phyloP scores from a whole-genome alignment of 2,797 vertebrate genomes.

The Rhinophrynus dorsalis region DNA sequence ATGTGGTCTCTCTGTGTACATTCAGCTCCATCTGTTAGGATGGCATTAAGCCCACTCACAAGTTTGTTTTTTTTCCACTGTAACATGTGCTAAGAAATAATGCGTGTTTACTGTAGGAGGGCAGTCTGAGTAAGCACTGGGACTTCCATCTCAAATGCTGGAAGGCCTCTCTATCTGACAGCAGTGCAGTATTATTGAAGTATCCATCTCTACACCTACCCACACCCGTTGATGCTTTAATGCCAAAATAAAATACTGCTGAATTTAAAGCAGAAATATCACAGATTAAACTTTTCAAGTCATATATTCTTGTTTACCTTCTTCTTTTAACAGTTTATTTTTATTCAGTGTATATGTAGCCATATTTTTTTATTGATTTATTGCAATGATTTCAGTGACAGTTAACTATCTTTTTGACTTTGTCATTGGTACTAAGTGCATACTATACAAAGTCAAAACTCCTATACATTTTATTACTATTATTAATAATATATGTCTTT shows the following conservation, averaged over 20 bases:
- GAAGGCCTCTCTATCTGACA: conserved; percentile 17
- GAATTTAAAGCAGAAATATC: background rate
- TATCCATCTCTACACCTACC: conserved; percentile 28
- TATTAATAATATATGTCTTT: too few species aligned
- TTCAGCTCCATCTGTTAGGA: conserved; percentile 39
- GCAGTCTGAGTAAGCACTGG: conserved; percentile 40
- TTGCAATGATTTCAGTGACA: too few species aligned
- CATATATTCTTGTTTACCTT: background rate
- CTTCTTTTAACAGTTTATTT: background rate
- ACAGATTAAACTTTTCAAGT: background rate
- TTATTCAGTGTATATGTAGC: background rate
- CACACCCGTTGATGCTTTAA: conserved; percentile 4
- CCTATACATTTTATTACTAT: too few species aligned
- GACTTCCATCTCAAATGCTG: conserved; percentile 13
- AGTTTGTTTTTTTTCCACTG: conserved; percentile 23
- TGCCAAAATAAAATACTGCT: conserved; percentile 17
- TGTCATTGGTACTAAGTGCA: too few species aligned
- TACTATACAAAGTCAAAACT: too few species aligned
- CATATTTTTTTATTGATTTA: too few species aligned
- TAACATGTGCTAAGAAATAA: conserved; percentile 36
- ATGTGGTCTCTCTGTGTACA: conserved; percentile 25
- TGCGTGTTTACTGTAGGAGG: conserved; percentile 38
- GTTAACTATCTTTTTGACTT: too few species aligned
- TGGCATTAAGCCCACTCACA: conserved; percentile 34
- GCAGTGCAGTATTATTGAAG: conserved; percentile 28